Evolutionary conservation across 2,797 vertebrate species (phyloP), one percentile per base, ranked within the genome.

Genomic region (Labroides dimidiatus): DNA sequence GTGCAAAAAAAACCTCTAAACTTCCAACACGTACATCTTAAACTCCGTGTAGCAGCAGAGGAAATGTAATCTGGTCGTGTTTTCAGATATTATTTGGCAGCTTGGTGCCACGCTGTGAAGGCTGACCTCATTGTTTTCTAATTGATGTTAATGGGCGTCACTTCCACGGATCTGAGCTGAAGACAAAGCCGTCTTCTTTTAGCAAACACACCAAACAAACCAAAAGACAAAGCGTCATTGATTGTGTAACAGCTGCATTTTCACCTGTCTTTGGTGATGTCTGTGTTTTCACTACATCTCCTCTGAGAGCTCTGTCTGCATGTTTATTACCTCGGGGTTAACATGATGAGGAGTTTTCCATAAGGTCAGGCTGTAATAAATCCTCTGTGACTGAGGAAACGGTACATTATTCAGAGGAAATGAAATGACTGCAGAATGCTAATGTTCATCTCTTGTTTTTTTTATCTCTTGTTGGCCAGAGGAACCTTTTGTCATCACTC

Each of bases 1-100:
- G 91, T 93, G 91, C 92, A 91, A 27, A 77, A 84, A 85, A 84
- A 85, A 89, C 77, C 71, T 78, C 91, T 69, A 47, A 62, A 62
- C 49, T 48, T n/a, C 58, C 68, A 62, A 17, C 42, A 51, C 6
- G 24, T 3, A 64, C 72, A 17, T 14, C 33, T 33, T 27, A 69
- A 54, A 60, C 45, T 17, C 63, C 74, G 69, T 75, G 87, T 80
- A 85, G 71, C 81, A 53, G 30, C 41, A 49, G 42, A 21, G 33
- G 27, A 76, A 45, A 20, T 13, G 60, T 37, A 14, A 58, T 47
- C 54, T 48, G 81, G 60, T 67, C 42, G 60, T 69, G 43, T 51
- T 59, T 37, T 48, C 36, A 47, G 10, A 19, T 61, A 33, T 78
- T 63, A 50, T 59, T 59, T 53, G 74, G 73, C 71, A 64, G 77